Conservation (phyloP, 2,888 invertebrate genomes). For the Itoplectis maculator region DNA sequence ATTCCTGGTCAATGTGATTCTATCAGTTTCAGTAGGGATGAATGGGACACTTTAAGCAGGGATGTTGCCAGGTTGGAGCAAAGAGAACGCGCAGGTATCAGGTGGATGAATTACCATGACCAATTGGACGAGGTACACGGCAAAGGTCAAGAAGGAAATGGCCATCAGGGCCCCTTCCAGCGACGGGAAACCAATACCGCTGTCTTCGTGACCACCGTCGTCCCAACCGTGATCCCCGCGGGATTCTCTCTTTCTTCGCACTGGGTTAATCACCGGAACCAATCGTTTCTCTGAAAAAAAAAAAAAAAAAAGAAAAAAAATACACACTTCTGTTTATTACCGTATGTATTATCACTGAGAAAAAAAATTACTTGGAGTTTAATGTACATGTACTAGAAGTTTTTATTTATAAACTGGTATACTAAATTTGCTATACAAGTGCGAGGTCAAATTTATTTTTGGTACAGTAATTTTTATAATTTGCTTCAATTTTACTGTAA, state of each 20-base stretch:
- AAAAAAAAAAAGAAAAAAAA: neutral
- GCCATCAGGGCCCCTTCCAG: conserved; percentile 93
- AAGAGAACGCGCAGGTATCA: too few species aligned
- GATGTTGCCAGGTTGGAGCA: too few species aligned
- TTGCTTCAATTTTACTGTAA: too few species aligned
- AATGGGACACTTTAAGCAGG: neutral
- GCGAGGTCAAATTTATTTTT: too few species aligned
- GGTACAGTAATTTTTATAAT: too few species aligned
- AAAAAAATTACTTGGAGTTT: neutral
- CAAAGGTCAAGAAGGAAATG: conserved; percentile 93
- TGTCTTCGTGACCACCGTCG: conserved; percentile 85
- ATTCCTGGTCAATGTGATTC: too few species aligned
- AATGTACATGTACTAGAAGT: too few species aligned
- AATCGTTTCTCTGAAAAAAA: conserved; percentile 76
- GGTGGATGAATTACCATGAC: conserved; percentile 88
- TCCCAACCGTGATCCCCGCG: conserved; percentile 75
- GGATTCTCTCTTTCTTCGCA: conserved; percentile 72
- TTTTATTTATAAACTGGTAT: too few species aligned
- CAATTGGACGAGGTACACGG: conserved; percentile 93
- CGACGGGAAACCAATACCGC: conserved; percentile 92
- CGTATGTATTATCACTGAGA: too few species aligned
- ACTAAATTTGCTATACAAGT: too few species aligned
- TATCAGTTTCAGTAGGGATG: too few species aligned
- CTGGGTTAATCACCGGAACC: conserved; percentile 56
- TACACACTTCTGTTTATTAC: too few species aligned